Percentiles rank a stretch among this genome's conserved stretches.
Conservation (phyloP, 2,113 vertebrate species). For the Amia ocellicauda region DNA sequence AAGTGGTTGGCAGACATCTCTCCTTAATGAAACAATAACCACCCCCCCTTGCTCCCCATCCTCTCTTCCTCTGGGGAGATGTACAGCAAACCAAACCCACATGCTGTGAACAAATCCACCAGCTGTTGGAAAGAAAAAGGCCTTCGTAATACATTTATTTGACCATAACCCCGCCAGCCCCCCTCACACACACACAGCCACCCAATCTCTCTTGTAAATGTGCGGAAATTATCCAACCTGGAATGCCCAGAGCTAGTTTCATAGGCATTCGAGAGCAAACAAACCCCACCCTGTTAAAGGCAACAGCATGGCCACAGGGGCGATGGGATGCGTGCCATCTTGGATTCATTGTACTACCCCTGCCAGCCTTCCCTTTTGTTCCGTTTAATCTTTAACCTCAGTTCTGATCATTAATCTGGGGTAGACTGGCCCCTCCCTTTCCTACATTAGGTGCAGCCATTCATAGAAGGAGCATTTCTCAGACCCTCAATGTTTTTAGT, state of each 20-base stretch:
- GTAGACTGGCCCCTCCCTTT: conserved; percentile 28
- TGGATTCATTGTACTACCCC: not conserved
- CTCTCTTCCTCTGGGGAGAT: conserved; percentile 7
- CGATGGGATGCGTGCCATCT: conserved; percentile 5
- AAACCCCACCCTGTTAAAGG: conserved; percentile 52
- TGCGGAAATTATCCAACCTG: conserved; percentile 37
- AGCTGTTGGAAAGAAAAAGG: conserved; percentile 27
- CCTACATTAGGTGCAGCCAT: no score
- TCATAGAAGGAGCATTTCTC: no score
- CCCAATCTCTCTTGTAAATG: conserved; percentile 3
- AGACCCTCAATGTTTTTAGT: no score
- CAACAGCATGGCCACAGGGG: no score
- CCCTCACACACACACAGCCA: conserved; percentile 4
- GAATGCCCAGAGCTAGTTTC: conserved; percentile 44
- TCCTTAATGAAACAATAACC: conserved; percentile 13
- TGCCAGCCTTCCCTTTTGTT: not conserved
- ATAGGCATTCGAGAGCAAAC: conserved; percentile 56
- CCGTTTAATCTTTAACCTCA: conserved; percentile 39
- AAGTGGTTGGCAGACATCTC: conserved; percentile 5
- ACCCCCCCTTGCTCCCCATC: conserved; percentile 5
- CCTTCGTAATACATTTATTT: conserved; percentile 20
- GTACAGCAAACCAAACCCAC: not conserved
- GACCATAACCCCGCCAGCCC: not conserved
- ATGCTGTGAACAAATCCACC: conserved; percentile 26
- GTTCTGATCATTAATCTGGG: not conserved